Evolutionary conservation across 2,797 vertebrate genomes (phyloP).

Genomic region (Coracias cyanogaster): DNA sequence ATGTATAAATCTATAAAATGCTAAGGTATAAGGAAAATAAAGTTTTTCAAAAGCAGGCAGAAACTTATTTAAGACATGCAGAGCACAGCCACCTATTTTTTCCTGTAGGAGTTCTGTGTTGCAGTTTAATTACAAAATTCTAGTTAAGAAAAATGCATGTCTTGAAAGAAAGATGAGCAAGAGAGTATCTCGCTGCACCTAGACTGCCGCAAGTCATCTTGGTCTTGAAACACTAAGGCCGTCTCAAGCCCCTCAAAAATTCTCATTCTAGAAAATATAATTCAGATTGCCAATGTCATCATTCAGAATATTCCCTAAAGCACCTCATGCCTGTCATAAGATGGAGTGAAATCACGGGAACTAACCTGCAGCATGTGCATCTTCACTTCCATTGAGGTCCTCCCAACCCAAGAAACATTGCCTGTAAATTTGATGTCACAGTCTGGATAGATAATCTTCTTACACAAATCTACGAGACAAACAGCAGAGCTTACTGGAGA

Average conservation of each 20-base stretch:
- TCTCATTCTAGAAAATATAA: neutral
- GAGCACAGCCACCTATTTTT: neutral
- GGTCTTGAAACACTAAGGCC: neutral
- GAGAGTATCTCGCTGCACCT: neutral
- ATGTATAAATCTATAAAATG: neutral
- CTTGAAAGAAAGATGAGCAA: neutral
- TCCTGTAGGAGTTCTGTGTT: neutral
- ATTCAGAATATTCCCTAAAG: neutral
- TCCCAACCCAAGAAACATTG: slow-evolving; percentile 96
- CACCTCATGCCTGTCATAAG: fast-evolving
- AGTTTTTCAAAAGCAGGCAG: neutral
- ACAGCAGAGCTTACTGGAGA: neutral
- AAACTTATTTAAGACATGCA: neutral
- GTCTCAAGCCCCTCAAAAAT: neutral
- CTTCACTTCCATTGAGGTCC: slow-evolving; percentile 95
- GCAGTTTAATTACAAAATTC: neutral
- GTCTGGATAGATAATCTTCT: slow-evolving; percentile 89
- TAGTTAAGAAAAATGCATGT: neutral
- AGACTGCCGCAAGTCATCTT: neutral
- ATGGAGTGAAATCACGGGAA: neutral
- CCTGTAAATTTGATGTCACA: slow-evolving; percentile 95
- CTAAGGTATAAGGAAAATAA: neutral
- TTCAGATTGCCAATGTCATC: neutral
- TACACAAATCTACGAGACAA: slow-evolving; percentile 87
- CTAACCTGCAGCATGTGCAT: slow-evolving; percentile 97